Conservation (phyloP, 2,113 vertebrate species). For the Furnarius figulus region DNA sequence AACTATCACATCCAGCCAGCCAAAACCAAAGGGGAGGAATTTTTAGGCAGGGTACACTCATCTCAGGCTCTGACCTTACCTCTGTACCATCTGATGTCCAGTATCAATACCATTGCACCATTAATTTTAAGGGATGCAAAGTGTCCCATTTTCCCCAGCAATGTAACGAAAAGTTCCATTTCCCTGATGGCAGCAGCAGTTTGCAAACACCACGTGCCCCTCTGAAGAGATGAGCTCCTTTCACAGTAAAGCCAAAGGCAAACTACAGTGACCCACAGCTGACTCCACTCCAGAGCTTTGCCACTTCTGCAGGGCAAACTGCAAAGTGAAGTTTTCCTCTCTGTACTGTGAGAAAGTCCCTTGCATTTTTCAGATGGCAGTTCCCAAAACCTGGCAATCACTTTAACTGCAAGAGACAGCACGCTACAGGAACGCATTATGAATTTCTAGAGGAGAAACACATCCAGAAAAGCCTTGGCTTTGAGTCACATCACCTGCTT, state of each 20-base stretch:
- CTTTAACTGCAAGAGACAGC: neutral
- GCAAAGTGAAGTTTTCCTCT: neutral
- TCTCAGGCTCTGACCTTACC: neutral
- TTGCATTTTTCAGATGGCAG: neutral
- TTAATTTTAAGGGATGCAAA: neutral
- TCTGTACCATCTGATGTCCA: neutral
- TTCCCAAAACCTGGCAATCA: neutral
- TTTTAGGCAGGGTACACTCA: neutral
- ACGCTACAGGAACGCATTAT: neutral
- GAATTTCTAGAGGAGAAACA: neutral
- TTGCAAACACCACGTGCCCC: neutral
- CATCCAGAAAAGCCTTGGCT: neutral
- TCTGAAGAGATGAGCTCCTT: neutral
- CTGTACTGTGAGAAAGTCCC: neutral
- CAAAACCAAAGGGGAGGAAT: neutral
- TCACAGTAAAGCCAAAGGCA: neutral
- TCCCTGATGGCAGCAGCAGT: neutral
- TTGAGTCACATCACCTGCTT: neutral
- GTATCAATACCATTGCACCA: neutral
- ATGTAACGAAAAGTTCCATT: neutral
- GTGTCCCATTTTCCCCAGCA: neutral
- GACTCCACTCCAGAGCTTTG: neutral
- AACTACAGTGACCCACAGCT: neutral
- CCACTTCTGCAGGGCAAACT: neutral
- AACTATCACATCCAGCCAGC: neutral